Base-by-base conservation (phyloP, 2,113 vertebrate genomes). In the Datnioides undecimradiatus region DNA sequence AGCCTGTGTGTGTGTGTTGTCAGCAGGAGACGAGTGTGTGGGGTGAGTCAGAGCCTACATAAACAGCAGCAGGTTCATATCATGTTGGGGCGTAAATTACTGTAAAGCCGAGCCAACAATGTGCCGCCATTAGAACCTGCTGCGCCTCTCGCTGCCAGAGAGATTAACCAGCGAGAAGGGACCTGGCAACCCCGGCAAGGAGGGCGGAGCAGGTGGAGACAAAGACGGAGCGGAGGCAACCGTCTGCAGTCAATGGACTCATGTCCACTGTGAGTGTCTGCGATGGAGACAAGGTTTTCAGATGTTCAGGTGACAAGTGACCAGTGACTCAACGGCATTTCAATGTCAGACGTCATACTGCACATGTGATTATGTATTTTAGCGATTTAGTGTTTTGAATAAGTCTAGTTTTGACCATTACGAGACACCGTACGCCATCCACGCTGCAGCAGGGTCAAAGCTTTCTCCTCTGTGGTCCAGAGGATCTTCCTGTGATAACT, bases 1-100 rank as follows among this genome's bases (percentile, higher is more conserved):
- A 10, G 55, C 9, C 8, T 72, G 58, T 27, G 71, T 6, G 52
- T 64, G 46, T 46, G 10, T 38, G 52, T 29, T 40, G 63, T 72
- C 13, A 62, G 66, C 64, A 41, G 64, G 76, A 76, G 71, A 67
- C 10, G 19, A 38, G 75, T 43, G 84, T 9, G 34, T 45, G 67
- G 23, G 25, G 33, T 84, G 90, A 90, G 80, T 90, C 87, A 88
- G 52, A 76, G 75, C 80, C 73, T 48, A 36, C 86, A 84, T 7
- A 60, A 85, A 63, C 90, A 90, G 73, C 87, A 90, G 84, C 86
- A 79, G 84, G 55, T 58, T 81, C 27, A 8, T 84, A 62, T 86
- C 87, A 85, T 72, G 89, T 83, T 25, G 88, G 64, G 91, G 87
- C 21, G 88, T 84, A 88, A 90, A 92, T 92, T 72, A 77, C 82